A percentile compares a stretch with the other conserved stretches of the same genome.
phyloP scores from a whole-genome alignment of 1,140 invertebrate genomes.

The Nylanderia fulva region DNA sequence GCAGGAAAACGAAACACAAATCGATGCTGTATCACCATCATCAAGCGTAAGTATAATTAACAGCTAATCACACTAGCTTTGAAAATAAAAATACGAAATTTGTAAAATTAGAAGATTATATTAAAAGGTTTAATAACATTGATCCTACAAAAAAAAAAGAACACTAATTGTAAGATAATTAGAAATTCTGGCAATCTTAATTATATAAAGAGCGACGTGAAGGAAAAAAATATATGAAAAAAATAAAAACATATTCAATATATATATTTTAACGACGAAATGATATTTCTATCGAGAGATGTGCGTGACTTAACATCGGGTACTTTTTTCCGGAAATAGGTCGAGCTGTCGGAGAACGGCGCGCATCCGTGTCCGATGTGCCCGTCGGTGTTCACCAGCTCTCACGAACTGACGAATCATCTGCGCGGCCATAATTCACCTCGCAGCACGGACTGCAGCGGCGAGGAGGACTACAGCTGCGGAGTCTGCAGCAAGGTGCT shows the following conservation, averaged over 20 bases:
- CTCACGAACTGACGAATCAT: constrained; percentile 88
- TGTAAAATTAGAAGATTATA: too few species aligned
- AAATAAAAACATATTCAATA: too few species aligned
- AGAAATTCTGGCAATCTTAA: too few species aligned
- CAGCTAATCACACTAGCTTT: background rate
- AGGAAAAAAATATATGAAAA: too few species aligned
- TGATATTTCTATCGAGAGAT: background rate
- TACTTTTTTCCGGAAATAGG: constrained; percentile 50
- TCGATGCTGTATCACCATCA: constrained; percentile 78
- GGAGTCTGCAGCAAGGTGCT: constrained; percentile 86
- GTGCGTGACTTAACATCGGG: background rate
- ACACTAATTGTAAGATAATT: background rate
- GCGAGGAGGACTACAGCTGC: constrained; percentile 83
- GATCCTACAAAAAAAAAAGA: background rate
- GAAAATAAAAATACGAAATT: background rate
- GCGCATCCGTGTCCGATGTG: constrained; percentile 87
- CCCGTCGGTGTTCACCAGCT: constrained; percentile 83
- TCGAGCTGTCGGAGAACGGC: constrained; percentile 71
- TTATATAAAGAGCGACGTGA: background rate
- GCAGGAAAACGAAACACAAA: constrained; percentile 76
- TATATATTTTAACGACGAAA: too few species aligned
- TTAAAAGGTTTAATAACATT: background rate
- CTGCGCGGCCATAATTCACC: constrained; percentile 87
- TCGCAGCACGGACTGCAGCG: constrained; percentile 79
- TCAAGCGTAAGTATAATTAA: constrained; percentile 65